These are phyloP conservation scores for Allygus modestus DNA, from an alignment of 2,888 invertebrate species.

Conservation along the genomic window DNA sequence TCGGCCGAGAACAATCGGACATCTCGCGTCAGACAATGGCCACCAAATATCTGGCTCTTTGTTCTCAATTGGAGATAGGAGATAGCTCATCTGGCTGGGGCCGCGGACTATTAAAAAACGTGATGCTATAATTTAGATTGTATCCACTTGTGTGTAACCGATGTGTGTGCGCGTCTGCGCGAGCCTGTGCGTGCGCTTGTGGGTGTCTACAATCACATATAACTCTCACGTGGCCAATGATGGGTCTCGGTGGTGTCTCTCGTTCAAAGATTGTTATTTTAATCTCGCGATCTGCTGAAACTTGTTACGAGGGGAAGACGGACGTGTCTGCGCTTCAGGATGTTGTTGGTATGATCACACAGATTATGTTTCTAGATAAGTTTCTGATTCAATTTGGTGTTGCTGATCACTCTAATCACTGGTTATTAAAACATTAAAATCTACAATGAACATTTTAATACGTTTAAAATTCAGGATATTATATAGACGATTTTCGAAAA, in stretches of 20 bases:
- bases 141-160: constrained; percentile 45
- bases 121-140: constrained; percentile 65
- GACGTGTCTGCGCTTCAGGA: background rate
- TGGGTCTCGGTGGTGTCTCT: background rate
- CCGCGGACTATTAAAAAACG: constrained; percentile 61
- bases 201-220: constrained; percentile 40
- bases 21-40: constrained; percentile 31
- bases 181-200: background rate
- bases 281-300: background rate
- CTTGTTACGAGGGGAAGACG: background rate
- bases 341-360: no score
- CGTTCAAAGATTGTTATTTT: constrained; percentile 43
- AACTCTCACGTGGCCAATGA: constrained; percentile 35
- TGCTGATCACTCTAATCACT: no score
- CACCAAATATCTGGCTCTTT: constrained; percentile 44
- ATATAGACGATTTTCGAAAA: no score
- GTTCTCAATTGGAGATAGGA: constrained; percentile 53
- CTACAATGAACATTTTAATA: no score
- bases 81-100: constrained; percentile 33
- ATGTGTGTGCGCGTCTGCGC: constrained; percentile 20
- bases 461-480: no score
- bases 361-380: no score
- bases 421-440: no score
- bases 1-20: constrained; percentile 50
- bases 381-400: no score